Conservation (phyloP, 2,797 vertebrate species). For the Fundulus diaphanus region DNA sequence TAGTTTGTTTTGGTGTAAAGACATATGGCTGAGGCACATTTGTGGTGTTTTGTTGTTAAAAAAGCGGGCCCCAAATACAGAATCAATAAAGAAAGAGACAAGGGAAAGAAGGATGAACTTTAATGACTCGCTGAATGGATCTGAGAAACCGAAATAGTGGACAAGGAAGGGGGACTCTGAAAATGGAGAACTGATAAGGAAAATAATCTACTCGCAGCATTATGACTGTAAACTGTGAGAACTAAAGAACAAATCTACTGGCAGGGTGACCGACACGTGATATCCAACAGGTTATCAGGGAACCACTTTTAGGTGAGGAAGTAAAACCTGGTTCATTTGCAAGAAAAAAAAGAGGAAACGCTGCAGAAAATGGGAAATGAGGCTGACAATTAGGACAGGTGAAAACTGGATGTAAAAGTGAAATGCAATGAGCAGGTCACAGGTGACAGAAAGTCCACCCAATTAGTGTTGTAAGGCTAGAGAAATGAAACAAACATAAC, state of each 20-base stretch:
- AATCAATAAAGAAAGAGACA: not conserved
- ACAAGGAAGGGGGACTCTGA: not conserved
- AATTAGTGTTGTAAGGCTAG: not conserved
- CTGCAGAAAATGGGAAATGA: not conserved
- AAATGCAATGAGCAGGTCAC: not conserved
- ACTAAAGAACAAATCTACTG: not conserved
- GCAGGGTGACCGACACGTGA: not conserved
- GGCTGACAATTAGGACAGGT: not conserved
- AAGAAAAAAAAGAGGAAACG: conserved; percentile 4
- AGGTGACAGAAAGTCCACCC: not conserved
- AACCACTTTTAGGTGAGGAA: not conserved
- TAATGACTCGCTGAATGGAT: not conserved
- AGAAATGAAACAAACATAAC: not conserved
- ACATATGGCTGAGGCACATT: not conserved
- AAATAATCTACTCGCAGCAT: not conserved
- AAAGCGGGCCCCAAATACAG: not conserved
- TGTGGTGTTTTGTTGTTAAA: not conserved
- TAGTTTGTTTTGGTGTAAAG: too few species aligned
- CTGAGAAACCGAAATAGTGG: not conserved
- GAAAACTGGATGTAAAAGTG: not conserved
- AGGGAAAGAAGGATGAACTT: not conserved
- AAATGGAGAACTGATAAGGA: not conserved
- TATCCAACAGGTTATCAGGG: not conserved
- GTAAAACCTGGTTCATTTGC: not conserved
- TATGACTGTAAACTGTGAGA: not conserved